Percentiles rank a stretch among this genome's conserved stretches.
These are phyloP conservation scores for Gambusia yucatana DNA, from an alignment of 2,797 vertebrate species.

Conservation along the genomic window DNA sequence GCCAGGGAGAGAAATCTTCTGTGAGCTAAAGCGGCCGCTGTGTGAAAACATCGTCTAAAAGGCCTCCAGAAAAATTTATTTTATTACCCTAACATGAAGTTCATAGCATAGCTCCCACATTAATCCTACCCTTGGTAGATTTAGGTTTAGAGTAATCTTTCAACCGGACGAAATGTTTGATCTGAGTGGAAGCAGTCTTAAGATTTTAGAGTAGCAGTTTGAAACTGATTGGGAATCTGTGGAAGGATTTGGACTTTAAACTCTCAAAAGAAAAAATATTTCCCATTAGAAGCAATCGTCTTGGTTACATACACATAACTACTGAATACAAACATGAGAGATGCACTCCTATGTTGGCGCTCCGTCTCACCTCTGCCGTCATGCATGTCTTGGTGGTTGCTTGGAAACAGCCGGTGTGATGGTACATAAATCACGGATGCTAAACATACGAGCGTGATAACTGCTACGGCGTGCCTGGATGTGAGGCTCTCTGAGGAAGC, in stretches of 20 bases:
- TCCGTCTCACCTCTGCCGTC: conserved; percentile 19
- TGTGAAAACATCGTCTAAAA: neutral
- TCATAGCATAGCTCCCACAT: neutral
- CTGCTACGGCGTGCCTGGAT: conserved; percentile 35
- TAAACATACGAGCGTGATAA: conserved; percentile 52
- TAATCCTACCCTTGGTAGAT: neutral
- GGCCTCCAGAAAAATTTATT: neutral
- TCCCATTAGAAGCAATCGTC: neutral
- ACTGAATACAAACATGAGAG: neutral
- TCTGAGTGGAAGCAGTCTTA: neutral
- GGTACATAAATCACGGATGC: conserved; percentile 62
- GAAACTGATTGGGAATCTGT: neutral
- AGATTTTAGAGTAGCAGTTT: neutral
- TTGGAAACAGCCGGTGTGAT: conserved; percentile 37
- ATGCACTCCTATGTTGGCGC: conserved; percentile 5
- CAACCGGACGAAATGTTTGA: neutral
- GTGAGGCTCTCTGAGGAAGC: conserved; percentile 29
- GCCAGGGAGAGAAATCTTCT: neutral
- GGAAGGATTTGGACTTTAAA: neutral
- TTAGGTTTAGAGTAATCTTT: neutral
- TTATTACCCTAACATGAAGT: neutral
- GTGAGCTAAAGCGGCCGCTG: neutral
- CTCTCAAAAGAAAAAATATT: neutral
- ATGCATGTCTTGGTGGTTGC: conserved; percentile 11
- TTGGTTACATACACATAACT: neutral